phyloP scores from a whole-genome alignment of 2,113 vertebrate genomes.

The Passer domesticus region DNA sequence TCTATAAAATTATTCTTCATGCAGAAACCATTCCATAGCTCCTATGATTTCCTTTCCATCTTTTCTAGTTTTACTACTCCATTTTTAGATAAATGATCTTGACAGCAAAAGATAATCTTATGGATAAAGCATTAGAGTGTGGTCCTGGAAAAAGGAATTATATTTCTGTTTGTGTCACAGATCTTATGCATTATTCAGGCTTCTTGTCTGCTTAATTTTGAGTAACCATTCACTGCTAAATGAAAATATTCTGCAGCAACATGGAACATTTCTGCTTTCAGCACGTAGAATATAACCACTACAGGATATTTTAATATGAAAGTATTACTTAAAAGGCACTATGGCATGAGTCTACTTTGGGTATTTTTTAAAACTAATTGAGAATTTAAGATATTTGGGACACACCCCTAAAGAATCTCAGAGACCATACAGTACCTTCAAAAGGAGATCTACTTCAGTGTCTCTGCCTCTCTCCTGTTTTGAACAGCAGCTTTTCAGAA shows the following conservation, averaged over 20 bases:
- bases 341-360: not conserved
- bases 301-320: not conserved
- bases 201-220: slow-evolving; percentile 15
- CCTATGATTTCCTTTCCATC: not conserved
- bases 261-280: not conserved
- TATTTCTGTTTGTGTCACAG: not conserved
- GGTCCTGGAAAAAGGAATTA: not conserved
- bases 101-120: slow-evolving; percentile 1
- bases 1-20: not conserved
- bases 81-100: not conserved
- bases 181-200: not conserved
- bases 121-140: not conserved
- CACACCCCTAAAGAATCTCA: not conserved
- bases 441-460: not conserved
- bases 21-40: not conserved
- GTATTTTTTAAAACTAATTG: not conserved
- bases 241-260: not conserved
- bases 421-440: not conserved
- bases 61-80: not conserved
- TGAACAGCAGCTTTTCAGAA: not conserved
- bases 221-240: not conserved
- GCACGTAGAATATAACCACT: not conserved
- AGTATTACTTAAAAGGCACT: not conserved
- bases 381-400: not conserved
- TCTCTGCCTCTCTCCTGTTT: not conserved